phyloP scores from a whole-genome alignment of 2,113 vertebrate species.

The Nibea albiflora region DNA sequence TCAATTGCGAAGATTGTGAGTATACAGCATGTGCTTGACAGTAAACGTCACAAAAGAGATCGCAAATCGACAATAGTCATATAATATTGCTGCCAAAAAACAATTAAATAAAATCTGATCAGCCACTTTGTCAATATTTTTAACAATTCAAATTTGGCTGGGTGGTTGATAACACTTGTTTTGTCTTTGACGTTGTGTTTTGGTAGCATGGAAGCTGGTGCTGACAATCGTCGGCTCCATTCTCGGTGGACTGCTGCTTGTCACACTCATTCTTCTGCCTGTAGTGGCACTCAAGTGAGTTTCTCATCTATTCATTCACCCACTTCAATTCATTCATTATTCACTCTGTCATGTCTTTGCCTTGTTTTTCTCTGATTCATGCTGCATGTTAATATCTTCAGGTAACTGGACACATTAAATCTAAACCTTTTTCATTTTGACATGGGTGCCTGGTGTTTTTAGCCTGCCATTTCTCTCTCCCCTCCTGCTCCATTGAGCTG shows the following conservation, averaged over 20 bases:
- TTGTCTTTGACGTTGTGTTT: background rate
- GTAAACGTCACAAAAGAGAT: background rate
- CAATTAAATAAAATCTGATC: background rate
- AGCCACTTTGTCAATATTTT: background rate
- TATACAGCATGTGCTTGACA: slow-evolving; percentile 29
- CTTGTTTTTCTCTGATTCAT: background rate
- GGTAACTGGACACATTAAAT: background rate
- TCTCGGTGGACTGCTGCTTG: slow-evolving; percentile 74
- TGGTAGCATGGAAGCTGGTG: slow-evolving; percentile 67
- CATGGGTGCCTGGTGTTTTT: background rate
- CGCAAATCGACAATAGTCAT: background rate
- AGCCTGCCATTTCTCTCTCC: background rate
- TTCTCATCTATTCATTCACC: background rate
- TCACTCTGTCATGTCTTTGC: background rate
- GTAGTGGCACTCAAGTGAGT: slow-evolving; percentile 63
- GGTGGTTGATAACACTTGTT: no score
- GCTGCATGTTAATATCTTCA: background rate
- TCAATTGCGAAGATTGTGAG: slow-evolving; percentile 82
- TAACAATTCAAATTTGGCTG: no score
- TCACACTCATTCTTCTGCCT: slow-evolving; percentile 50
- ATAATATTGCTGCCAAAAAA: background rate
- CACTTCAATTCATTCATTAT: background rate
- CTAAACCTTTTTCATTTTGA: background rate
- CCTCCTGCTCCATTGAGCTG: no score
- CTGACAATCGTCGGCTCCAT: slow-evolving; percentile 71